Evolutionary conservation across 1,140 invertebrate species (phyloP).

Genomic region (Cydia splendana): DNA sequence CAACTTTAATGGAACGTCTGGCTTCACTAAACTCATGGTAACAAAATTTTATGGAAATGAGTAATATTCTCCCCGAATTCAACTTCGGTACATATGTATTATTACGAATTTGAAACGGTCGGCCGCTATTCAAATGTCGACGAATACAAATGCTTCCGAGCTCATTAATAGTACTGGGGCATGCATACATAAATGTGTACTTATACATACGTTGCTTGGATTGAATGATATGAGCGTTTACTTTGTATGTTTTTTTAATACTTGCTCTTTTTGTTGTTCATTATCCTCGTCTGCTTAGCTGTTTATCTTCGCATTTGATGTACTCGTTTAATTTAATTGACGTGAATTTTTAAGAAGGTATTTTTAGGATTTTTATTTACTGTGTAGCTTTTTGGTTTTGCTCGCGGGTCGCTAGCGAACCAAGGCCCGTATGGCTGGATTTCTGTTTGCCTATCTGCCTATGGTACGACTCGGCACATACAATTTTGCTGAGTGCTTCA

Average conservation of each 20-base stretch:
- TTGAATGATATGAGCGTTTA: conserved; percentile 33
- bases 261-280: conserved; percentile 36
- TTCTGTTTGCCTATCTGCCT: conserved; percentile 24
- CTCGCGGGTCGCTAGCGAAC: neutral
- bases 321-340: conserved; percentile 1
- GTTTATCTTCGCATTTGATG: conserved; percentile 10
- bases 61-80: conserved; percentile 30
- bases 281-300: conserved; percentile 19
- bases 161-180: conserved; percentile 45
- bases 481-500: conserved; percentile 32
- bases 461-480: neutral
- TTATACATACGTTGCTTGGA: conserved; percentile 2
- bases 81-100: conserved; percentile 37
- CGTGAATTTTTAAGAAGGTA: neutral
- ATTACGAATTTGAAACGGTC: conserved; percentile 53
- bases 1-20: conserved; percentile 6
- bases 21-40: conserved; percentile 23
- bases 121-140: conserved; percentile 52
- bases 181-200: conserved; percentile 6
- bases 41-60: conserved; percentile 31
- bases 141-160: conserved; percentile 48
- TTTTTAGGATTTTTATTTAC: neutral
- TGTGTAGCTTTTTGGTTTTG: neutral
- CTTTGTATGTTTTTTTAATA: conserved; percentile 37
- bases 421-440: conserved; percentile 6